Evolutionary conservation across 2,797 vertebrate genomes (phyloP), one percentile per base, ranked within the genome.

Genomic region (Pipistrellus pygmaeus): DNA sequence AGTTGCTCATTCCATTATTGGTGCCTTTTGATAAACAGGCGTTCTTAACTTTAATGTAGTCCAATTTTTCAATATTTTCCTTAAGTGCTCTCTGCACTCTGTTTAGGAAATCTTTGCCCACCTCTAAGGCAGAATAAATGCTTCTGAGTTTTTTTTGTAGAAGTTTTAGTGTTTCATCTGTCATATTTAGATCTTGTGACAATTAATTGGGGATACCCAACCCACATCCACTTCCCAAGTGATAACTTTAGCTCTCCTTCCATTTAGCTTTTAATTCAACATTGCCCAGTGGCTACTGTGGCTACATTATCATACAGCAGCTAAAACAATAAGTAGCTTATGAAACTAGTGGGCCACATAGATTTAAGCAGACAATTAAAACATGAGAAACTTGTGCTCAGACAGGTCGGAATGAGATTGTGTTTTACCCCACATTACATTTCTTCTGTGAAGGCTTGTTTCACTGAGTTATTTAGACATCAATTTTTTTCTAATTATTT

Each of bases 391-490:
- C 9, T 21, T 25, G 41, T 3, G 3, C 73, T 51, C 53, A 69
- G 30, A 8, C 32, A 92, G 30, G 2, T 85, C 38, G 66, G 46
- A 88, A 72, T 48, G 85, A 48, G 30, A 48, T 32, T 46, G 0
- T 69, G 8, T 64, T 86, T n/a, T 7, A 2, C 13, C 30, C 44
- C 62, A 2, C 38, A 0, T 57, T 57, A 4, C 9, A 9, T 48
- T 9, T 38, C 15, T 80, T 83, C 69, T 68, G 9, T 57, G 35
- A 84, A 72, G 71, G 2, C 25, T 91, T 91, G 46, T 66, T 88
- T 51, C 60, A 72, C 41, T 85, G 18, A 95, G 78, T 93, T 93
- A 71, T 82, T 89, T 93, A 93, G 55, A 12, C 48, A 12, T 32
- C 85, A 73, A 66, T 85, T 95, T 90, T 92, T 77, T 88, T 73